phyloP scores from a whole-genome alignment of 2,113 vertebrate genomes.

The Arenaria interpres region DNA sequence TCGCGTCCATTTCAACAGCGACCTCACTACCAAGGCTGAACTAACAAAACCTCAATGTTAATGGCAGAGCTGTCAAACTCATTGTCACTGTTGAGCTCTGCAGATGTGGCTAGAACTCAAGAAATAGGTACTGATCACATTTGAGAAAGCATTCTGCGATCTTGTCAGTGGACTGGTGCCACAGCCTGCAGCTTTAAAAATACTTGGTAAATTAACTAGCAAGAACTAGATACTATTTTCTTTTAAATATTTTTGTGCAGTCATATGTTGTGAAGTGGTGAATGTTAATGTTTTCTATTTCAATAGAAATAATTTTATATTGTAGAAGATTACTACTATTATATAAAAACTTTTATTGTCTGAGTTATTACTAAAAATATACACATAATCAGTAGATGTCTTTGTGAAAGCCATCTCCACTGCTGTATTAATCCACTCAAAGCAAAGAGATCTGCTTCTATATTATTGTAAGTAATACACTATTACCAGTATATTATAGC shows the following conservation, averaged over 20 bases:
- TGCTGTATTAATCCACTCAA: not conserved
- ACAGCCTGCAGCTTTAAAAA: not conserved
- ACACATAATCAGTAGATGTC: not conserved
- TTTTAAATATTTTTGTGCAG: not conserved
- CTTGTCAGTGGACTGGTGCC: not conserved
- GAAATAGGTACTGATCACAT: not conserved
- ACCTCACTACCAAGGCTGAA: constrained; percentile 47
- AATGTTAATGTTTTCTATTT: not conserved
- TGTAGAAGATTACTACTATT: not conserved
- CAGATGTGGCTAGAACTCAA: not conserved
- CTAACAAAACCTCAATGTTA: not conserved
- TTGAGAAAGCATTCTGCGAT: not conserved
- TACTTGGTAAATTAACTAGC: not conserved
- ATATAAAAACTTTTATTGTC: not conserved
- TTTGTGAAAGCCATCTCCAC: not conserved
- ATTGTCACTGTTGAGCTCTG: not conserved
- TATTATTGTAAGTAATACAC: not conserved
- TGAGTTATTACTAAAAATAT: not conserved
- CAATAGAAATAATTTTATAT: not conserved
- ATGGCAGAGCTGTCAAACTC: not conserved
- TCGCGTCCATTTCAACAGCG: not conserved
- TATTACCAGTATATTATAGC: not conserved
- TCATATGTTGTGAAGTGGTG: not conserved
- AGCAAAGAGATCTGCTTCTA: not conserved
- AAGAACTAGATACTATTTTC: not conserved